phyloP scores from a whole-genome alignment of 2,888 invertebrate genomes.

The Hecatera dysodea region DNA sequence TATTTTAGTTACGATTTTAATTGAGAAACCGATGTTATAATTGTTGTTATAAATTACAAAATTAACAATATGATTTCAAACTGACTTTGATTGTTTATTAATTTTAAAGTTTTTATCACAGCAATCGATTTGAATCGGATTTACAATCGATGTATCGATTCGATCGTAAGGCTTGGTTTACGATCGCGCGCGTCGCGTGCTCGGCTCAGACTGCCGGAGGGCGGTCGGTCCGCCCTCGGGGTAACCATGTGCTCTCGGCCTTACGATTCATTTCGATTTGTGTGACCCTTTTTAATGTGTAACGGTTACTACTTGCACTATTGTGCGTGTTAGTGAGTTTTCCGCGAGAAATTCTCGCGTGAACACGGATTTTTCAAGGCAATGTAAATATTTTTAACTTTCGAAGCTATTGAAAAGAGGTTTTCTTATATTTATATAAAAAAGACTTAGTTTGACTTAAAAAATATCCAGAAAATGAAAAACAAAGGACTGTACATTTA shows the following conservation, averaged over 20 bases:
- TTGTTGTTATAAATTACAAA: constrained; percentile 48
- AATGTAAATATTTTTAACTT: too few species aligned
- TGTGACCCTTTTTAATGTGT: constrained; percentile 65
- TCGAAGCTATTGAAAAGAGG: background rate
- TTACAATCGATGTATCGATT: constrained; percentile 65
- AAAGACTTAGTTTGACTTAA: too few species aligned
- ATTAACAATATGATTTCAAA: constrained; percentile 38
- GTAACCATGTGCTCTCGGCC: constrained; percentile 75
- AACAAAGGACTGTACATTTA: too few species aligned
- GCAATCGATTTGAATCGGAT: constrained; percentile 59
- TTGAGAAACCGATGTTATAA: constrained; percentile 59
- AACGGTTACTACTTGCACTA: constrained; percentile 51
- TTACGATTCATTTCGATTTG: constrained; percentile 69
- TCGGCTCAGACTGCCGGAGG: constrained; percentile 87
- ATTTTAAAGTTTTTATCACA: constrained; percentile 59
- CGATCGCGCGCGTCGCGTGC: constrained; percentile 82
- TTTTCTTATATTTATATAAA: too few species aligned
- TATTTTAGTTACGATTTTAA: constrained; percentile 60
- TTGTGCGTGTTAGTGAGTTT: constrained; percentile 43
- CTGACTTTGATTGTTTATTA: constrained; percentile 55
- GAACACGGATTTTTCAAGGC: background rate
- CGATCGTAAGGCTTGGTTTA: constrained; percentile 66
- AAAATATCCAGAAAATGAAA: too few species aligned
- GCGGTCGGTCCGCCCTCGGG: constrained; percentile 86
- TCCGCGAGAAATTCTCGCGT: constrained; percentile 12